Evolutionary conservation across 1,140 invertebrate genomes (phyloP), one percentile per base, ranked within the genome.

Genomic region (Caerostris extrusa): DNA sequence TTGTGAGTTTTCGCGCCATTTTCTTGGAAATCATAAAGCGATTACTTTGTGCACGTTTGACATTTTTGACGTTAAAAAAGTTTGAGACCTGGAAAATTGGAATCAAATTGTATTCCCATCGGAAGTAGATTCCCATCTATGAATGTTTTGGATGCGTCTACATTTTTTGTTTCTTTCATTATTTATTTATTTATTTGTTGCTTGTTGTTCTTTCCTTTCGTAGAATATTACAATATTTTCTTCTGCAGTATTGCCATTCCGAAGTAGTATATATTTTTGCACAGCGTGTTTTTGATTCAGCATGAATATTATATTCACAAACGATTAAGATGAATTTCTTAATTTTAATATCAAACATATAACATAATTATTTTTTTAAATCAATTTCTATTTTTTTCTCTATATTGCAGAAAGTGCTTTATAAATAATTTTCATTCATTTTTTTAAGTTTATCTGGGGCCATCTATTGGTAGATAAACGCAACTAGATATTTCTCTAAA

Each of bases 21-120:
- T 82, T n/a, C 50, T 82, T 12, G 7, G 50, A 82, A 82, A 82
- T 82, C 77, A 82, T 82, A 55, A 82, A 82, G 77, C 50, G 77
- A 82, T 82, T 82, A 55, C 50, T 53, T 82, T 82, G 53, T 56
- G 12, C 50, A 82, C 77, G 3, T 82, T 53, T 82, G 77, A 82
- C 77, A 82, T 55, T 82, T 82, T 17, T 53, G 55, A 82, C 77
- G 55, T 55, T 82, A 55, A 82, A 82, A 82, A 56, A 56, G 17
- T 53, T 55, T 55, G 50, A 67, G 77, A 12, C 77, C 10, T 55
- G 12, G 34, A 17, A 19, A 83, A 83, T 57, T 55, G 82, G 10
- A 83, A 83, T 83, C 3, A 58, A 8, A 83, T 83, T 57, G 82
- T 56, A 14, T 57, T 83, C 53, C 3, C 53, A 17, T 7, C n/a